phyloP scores from a whole-genome alignment of 2,888 invertebrate species.

The Encarsia formosa region DNA sequence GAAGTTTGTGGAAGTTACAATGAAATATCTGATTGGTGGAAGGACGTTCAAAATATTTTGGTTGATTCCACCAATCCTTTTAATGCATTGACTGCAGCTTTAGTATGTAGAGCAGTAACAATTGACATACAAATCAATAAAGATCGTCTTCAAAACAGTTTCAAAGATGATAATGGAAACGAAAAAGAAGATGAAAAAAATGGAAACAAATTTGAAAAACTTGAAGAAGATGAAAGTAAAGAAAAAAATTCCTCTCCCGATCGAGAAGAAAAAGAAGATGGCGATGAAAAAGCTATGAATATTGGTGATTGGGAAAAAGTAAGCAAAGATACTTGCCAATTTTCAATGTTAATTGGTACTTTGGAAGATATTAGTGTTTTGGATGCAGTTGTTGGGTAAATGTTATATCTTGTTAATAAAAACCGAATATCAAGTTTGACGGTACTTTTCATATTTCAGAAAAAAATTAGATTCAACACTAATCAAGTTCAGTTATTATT shows the following conservation, averaged over 20 bases:
- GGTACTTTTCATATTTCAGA: too few relatives aligned
- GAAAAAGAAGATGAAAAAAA: conserved; percentile 32
- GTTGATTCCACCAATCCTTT: conserved; percentile 71
- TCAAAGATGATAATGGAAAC: conserved; percentile 35
- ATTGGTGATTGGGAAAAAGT: conserved; percentile 71
- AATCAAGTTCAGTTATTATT: too few relatives aligned
- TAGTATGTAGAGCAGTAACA: conserved; percentile 76
- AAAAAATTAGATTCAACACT: too few relatives aligned
- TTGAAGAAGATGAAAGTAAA: conserved; percentile 47
- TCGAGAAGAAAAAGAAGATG: too few relatives aligned
- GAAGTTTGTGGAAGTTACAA: conserved; percentile 64
- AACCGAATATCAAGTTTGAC: too few relatives aligned
- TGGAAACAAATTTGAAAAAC: conserved; percentile 33
- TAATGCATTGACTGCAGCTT: conserved; percentile 75
- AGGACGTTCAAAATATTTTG: conserved; percentile 67
- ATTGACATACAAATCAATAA: conserved; percentile 53
- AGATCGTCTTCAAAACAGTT: conserved; percentile 35
- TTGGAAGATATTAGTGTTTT: conserved; percentile 83
- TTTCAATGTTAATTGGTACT: conserved; percentile 82
- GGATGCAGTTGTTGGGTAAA: conserved; percentile 61
- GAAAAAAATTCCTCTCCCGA: conserved; percentile 40
- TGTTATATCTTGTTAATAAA: not conserved
- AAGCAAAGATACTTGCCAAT: conserved; percentile 79
- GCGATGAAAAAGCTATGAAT: conserved; percentile 54
- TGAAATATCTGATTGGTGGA: conserved; percentile 79